These are phyloP conservation scores for Notarius quadriscutis DNA, from an alignment of 2,113 vertebrate genomes.

Conservation along the genomic window DNA sequence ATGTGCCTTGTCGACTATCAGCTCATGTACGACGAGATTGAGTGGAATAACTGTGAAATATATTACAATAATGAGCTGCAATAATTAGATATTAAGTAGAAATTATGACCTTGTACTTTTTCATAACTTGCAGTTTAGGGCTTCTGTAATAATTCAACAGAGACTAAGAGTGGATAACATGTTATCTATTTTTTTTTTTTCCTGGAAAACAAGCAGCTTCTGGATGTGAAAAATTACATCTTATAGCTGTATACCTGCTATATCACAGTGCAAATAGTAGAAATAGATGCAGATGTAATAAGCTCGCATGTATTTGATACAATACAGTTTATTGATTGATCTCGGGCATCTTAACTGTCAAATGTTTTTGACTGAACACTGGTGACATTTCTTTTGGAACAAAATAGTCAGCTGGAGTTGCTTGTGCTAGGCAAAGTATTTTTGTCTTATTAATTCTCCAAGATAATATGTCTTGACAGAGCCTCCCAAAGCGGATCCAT, in stretches of 20 bases:
- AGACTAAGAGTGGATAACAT: neutral
- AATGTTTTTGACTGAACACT: neutral
- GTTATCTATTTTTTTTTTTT: neutral
- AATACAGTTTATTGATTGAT: neutral
- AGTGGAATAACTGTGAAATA: neutral
- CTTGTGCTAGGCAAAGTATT: slow-evolving; percentile 52
- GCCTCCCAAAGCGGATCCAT: slow-evolving; percentile 56
- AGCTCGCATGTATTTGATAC: neutral
- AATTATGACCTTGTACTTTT: neutral
- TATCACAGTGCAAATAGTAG: neutral
- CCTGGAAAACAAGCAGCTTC: neutral
- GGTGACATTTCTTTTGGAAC: slow-evolving; percentile 41
- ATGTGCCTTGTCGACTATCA: too few relatives aligned
- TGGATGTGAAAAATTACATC: neutral
- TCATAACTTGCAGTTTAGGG: neutral
- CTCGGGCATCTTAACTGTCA: neutral
- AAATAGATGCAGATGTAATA: neutral
- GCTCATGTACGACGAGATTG: too few relatives aligned
- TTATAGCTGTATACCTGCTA: neutral
- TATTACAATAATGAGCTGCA: neutral
- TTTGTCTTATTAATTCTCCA: slow-evolving; percentile 56
- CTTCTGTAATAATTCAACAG: neutral
- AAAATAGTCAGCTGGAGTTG: slow-evolving; percentile 45
- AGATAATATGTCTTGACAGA: slow-evolving; percentile 59
- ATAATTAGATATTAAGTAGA: slow-evolving; percentile 1